Conservation (phyloP, 1,140 invertebrate genomes). For the Probaryconus sp. region DNA sequence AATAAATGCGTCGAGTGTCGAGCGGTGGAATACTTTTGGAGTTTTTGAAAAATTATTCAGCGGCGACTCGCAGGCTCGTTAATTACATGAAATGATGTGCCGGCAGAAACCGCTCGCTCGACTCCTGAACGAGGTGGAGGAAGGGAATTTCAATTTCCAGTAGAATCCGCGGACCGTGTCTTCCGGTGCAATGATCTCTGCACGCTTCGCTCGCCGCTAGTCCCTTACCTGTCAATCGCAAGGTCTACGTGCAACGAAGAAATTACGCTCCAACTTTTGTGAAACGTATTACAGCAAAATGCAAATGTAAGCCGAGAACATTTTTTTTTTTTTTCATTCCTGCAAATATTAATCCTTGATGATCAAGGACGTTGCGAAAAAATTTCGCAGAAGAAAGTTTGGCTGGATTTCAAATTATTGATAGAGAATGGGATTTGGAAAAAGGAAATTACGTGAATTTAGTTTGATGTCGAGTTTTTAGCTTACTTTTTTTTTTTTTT, state of each 20-base stretch:
- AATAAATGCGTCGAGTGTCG: conserved; percentile 43
- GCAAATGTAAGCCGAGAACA: too few species aligned
- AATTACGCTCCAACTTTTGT: neutral
- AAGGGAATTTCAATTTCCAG: conserved; percentile 74
- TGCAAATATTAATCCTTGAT: too few species aligned
- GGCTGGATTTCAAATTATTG: too few species aligned
- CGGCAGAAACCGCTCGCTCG: conserved; percentile 38
- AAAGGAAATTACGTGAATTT: too few species aligned
- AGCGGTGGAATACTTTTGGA: conserved; percentile 10
- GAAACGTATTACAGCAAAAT: neutral
- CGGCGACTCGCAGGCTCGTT: conserved; percentile 47
- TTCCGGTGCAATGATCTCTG: conserved; percentile 75
- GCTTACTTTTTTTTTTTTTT: too few species aligned
- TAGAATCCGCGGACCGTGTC: conserved; percentile 71
- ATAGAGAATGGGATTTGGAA: too few species aligned
- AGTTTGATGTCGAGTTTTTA: too few species aligned
- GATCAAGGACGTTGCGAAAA: too few species aligned
- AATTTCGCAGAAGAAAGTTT: too few species aligned
- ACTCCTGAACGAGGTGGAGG: conserved; percentile 41
- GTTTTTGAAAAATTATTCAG: conserved; percentile 34
- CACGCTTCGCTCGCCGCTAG: conserved; percentile 46
- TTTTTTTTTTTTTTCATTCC: neutral
- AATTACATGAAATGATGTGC: conserved; percentile 58
- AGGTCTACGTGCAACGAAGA: neutral
- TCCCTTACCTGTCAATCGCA: conserved; percentile 42